Evolutionary conservation across 2,113 vertebrate genomes (phyloP), one percentile per base, ranked within the genome.

Genomic region (Isichthys henryi): DNA sequence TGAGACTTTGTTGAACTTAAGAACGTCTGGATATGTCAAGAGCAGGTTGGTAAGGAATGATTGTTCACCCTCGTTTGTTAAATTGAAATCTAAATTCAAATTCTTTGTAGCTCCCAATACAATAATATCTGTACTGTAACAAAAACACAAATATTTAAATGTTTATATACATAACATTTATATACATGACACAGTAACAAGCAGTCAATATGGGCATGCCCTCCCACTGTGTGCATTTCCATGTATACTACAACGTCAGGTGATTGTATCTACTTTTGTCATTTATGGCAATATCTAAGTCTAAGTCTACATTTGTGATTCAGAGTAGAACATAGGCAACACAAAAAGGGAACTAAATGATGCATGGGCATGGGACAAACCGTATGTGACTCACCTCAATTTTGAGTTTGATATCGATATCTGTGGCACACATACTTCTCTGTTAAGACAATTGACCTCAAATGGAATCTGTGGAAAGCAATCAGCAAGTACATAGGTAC

Each of bases 11-110:
- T 86, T 91, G 31, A 82, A 88, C 21, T 86, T 84, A 23, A 94
- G 90, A 10, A 93, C 70, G 77, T 88, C 88, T 27, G 93, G 93
- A 88, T 92, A 94, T 49, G 52, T 88, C 58, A 94, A 52, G 19
- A 90, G 50, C 90, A 94, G 88, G 43, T 86, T 92, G 3, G 93
- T 94, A 87, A 86, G 88, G 89, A 88, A 92, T 45, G 93, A 92
- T 13, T 5, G 46, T 53, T 92, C 85, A 84, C 90, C 91, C 50
- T 2, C 5, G 84, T 93, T 94, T 23, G 0, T 88, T 27, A 94
- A 86, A 80, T 85, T 84, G 70, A 94, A 92, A 80, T n/a, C 66
- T 87, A 94, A 88, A 58, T 13, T 74, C 70, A 92, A 74, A 48
- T 84, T 90, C 86, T 93, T 35, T 46, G 86, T 89, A 21, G n/a